Percentiles rank a stretch among this genome's conserved stretches.
Evolutionary conservation across 2,113 vertebrate genomes (phyloP).

Genomic region (Verasper variegatus): DNA sequence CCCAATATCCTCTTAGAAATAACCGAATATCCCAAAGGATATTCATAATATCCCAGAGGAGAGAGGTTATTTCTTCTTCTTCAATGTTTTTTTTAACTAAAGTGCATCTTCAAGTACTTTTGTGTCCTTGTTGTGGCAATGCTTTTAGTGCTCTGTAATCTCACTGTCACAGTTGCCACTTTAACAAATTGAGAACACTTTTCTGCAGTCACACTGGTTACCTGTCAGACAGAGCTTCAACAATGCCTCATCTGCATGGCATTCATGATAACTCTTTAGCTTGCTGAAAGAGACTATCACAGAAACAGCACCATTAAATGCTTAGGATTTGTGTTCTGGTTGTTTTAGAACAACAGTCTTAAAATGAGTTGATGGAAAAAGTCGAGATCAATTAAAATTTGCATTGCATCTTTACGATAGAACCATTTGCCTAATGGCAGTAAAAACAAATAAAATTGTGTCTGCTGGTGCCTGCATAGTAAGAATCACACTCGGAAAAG

Average conservation of each 20-base stretch:
- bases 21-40: not conserved
- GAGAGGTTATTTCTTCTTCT: not conserved
- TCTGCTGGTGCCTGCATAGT: conserved; percentile 19
- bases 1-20: not conserved
- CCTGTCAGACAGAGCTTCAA: conserved; percentile 18
- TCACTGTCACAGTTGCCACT: conserved; percentile 54
- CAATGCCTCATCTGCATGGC: conserved; percentile 3
- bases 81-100: not conserved
- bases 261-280: conserved; percentile 25
- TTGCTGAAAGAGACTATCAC: conserved; percentile 10
- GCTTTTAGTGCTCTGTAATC: conserved; percentile 57
- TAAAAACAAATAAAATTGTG: conserved; percentile 46
- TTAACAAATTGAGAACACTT: conserved; percentile 56
- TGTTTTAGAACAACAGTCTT: not conserved
- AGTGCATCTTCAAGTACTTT: conserved; percentile 11
- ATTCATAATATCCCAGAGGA: not conserved
- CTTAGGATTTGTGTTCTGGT: not conserved
- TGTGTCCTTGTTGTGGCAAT: conserved; percentile 40
- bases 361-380: conserved; percentile 32
- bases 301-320: conserved; percentile 20
- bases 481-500: conserved; percentile 38
- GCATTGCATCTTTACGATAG: not conserved
- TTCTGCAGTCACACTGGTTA: conserved; percentile 4
- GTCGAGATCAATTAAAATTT: conserved; percentile 37
- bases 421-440: conserved; percentile 33